A percentile compares a stretch with the other conserved stretches of the same genome.
Evolutionary conservation across 2,113 vertebrate species (phyloP).

Genomic region (Alosa alosa): DNA sequence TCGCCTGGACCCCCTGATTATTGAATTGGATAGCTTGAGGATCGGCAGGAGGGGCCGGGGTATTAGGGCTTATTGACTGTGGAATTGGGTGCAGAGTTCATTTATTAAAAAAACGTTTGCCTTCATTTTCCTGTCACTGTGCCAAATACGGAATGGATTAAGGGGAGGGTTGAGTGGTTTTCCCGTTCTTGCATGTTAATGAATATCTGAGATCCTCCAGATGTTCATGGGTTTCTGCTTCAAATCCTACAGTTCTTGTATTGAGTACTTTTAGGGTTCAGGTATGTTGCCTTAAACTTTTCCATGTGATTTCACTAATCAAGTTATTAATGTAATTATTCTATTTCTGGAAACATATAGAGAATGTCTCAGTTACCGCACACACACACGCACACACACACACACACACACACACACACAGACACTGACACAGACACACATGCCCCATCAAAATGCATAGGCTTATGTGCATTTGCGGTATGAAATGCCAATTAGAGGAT

Average conservation of each 20-base stretch:
- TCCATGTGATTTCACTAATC: background rate
- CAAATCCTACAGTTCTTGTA: background rate
- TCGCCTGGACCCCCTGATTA: slow-evolving; percentile 2
- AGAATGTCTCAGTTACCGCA: background rate
- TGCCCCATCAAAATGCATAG: slow-evolving; percentile 15
- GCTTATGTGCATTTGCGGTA: background rate
- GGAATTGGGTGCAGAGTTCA: slow-evolving; percentile 17
- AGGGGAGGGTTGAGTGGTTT: background rate
- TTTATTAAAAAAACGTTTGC: slow-evolving; percentile 32
- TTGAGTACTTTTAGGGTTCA: background rate
- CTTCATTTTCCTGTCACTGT: slow-evolving; percentile 7
- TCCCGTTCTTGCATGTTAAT: slow-evolving; percentile 2
- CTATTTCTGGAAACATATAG: background rate
- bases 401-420: background rate
- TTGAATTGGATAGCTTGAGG: slow-evolving; percentile 35
- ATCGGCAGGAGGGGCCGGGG: slow-evolving; percentile 20
- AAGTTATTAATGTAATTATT: background rate
- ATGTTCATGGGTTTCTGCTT: background rate
- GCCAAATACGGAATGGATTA: background rate
- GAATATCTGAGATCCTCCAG: background rate
- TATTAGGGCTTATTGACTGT: slow-evolving; percentile 36
- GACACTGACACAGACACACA: slow-evolving; percentile 13
- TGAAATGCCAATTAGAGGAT: slow-evolving; percentile 15
- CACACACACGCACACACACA: background rate
- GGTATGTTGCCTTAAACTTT: background rate